Percentiles rank a stretch among this genome's conserved stretches.
These are phyloP conservation scores for Scolopax bukidnonensis DNA, from an alignment of 2,797 vertebrate genomes.

Conservation along the genomic window DNA sequence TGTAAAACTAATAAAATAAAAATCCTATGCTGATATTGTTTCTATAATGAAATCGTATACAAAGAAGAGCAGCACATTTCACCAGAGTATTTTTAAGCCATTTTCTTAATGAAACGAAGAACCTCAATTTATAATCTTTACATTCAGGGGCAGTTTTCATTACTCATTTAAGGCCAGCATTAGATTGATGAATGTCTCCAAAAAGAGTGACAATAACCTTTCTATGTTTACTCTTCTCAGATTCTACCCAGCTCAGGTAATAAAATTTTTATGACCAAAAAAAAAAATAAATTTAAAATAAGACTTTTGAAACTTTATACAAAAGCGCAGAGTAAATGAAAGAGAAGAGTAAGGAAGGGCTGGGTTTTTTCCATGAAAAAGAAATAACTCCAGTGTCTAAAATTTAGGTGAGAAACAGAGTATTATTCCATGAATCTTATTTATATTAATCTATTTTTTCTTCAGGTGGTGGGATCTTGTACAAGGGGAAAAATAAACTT, in stretches of 20 bases:
- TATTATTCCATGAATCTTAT: background rate
- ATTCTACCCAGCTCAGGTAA: background rate
- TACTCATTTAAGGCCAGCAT: background rate
- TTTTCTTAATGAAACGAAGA: slow-evolving; percentile 8
- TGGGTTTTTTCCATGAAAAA: background rate
- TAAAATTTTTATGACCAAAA: background rate
- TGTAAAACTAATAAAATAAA: slow-evolving; percentile 14
- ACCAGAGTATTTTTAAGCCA: background rate
- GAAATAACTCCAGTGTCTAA: background rate
- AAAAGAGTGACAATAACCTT: background rate
- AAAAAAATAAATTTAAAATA: background rate
- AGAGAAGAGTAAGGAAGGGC: background rate
- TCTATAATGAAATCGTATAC: background rate
- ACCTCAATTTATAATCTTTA: background rate
- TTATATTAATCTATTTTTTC: background rate
- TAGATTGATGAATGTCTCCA: background rate
- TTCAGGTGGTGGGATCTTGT: background rate
- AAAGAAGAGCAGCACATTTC: background rate
- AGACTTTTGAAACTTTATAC: background rate
- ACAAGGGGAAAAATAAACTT: background rate
- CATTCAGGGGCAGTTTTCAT: background rate
- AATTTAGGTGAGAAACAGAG: background rate
- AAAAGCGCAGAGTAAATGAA: background rate
- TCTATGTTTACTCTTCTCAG: background rate
- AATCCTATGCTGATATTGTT: background rate